Evolutionary conservation across 2,797 vertebrate species (phyloP).

Genomic region (Alcedo quadribrachys): DNA sequence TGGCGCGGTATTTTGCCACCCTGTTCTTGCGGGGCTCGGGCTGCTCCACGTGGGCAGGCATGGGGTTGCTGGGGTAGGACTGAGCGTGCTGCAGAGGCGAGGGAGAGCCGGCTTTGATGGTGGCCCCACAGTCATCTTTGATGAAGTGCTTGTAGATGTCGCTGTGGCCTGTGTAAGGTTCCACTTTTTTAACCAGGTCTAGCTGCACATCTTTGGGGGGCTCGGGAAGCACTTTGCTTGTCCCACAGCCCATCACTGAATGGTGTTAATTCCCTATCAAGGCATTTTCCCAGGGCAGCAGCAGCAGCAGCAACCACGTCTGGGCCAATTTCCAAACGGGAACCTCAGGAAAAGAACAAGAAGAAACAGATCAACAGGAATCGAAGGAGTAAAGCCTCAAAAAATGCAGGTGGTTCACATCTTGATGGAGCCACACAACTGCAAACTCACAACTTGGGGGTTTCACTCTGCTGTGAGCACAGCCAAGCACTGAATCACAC

Average conservation of each 20-base stretch:
- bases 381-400: neutral
- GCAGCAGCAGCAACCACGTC: conserved; percentile 69
- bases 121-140: conserved; percentile 80
- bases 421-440: fast-evolving
- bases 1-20: conserved; percentile 95
- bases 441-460: neutral
- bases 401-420: neutral
- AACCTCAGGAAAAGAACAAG: conserved; percentile 48
- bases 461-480: neutral
- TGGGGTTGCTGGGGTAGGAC: conserved; percentile 41
- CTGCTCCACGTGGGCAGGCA: conserved; percentile 54
- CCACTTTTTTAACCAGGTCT: conserved; percentile 96
- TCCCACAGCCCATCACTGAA: conserved; percentile 99
- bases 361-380: neutral
- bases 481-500: neutral
- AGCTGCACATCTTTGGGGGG: conserved; percentile 92
- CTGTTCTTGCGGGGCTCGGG: conserved; percentile 88
- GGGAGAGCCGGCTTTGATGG: conserved; percentile 81
- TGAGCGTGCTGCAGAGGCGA: conserved; percentile 73
- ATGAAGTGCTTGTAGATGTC: conserved; percentile 96
- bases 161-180: conserved; percentile 80
- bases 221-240: conserved; percentile 98
- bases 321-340: conserved; percentile 38
- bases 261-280: conserved; percentile 79
- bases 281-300: conserved; percentile 79